phyloP scores from a whole-genome alignment of 1,140 invertebrate genomes.

The Phocides pigmalion region DNA sequence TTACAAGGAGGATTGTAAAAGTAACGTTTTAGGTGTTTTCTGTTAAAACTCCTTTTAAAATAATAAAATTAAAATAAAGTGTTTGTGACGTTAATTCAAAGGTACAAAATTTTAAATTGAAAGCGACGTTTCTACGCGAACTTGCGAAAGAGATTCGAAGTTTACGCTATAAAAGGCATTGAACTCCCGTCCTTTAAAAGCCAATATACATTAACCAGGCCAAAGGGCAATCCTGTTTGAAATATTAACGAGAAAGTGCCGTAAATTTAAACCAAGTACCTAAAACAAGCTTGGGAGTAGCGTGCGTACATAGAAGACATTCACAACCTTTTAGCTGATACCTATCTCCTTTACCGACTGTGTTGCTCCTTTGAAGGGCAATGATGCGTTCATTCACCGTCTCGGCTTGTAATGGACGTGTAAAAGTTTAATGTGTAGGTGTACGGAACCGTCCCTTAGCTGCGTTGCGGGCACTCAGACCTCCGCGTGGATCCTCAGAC shows the following conservation, averaged over 20 bases:
- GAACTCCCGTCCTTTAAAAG: slow-evolving; percentile 12
- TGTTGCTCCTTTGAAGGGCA: slow-evolving; percentile 44
- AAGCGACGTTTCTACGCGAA: background rate
- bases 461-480: slow-evolving; percentile 22
- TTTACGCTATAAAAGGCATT: background rate
- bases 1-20: too few relatives aligned
- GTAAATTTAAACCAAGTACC: slow-evolving; percentile 1
- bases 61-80: too few relatives aligned
- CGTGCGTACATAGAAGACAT: background rate
- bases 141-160: slow-evolving; percentile 10
- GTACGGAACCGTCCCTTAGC: slow-evolving; percentile 24
- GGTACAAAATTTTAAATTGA: background rate
- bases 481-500: background rate
- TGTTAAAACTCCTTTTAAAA: too few relatives aligned
- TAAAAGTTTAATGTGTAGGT: slow-evolving; percentile 50
- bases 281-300: background rate
- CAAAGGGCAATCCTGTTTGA: slow-evolving; percentile 5
- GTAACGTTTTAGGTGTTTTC: too few relatives aligned
- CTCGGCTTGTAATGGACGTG: slow-evolving; percentile 51
- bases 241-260: slow-evolving; percentile 8
- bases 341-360: slow-evolving; percentile 30
- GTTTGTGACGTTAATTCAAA: too few relatives aligned
- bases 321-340: background rate
- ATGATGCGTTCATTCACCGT: slow-evolving; percentile 56
- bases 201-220: slow-evolving; percentile 7